These are phyloP conservation scores for Cryptocephalus moraei DNA, from an alignment of 2,888 invertebrate species.

Conservation along the genomic window DNA sequence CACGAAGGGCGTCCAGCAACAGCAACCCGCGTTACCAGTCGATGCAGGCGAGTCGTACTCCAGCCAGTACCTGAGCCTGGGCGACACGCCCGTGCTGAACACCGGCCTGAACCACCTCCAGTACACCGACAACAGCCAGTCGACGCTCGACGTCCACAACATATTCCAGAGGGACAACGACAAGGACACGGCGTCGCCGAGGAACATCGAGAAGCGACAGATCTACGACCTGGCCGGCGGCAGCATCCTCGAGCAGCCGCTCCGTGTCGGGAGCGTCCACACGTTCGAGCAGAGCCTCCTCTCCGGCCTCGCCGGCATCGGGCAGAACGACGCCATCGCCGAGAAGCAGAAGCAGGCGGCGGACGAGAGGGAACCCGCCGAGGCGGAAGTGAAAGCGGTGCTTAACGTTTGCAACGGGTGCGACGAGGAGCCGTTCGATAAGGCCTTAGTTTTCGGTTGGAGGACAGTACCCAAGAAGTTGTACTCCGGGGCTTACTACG, in stretches of 20 bases:
- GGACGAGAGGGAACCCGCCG: constrained; percentile 72
- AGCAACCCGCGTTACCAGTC: constrained; percentile 2
- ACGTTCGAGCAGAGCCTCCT: constrained; percentile 45
- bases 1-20: constrained; percentile 6
- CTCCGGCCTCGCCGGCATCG: constrained; percentile 59
- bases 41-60: constrained; percentile 9
- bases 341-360: constrained; percentile 52
- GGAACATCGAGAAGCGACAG: constrained; percentile 37
- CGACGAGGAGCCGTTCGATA: constrained; percentile 66
- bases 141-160: constrained; percentile 34
- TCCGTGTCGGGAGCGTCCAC: constrained; percentile 38
- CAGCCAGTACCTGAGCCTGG: constrained; percentile 20
- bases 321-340: constrained; percentile 48
- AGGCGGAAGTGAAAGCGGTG: constrained; percentile 71
- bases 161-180: constrained; percentile 40
- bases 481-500: constrained; percentile 60
- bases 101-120: constrained; percentile 40
- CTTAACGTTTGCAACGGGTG: constrained; percentile 71
- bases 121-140: constrained; percentile 45
- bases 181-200: constrained; percentile 14
- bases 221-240: constrained; percentile 54
- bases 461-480: constrained; percentile 61
- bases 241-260: constrained; percentile 47
- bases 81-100: constrained; percentile 39
- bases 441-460: constrained; percentile 71